Conservation (phyloP, 2,797 vertebrate species). For the Pseudochromis fuscus region DNA sequence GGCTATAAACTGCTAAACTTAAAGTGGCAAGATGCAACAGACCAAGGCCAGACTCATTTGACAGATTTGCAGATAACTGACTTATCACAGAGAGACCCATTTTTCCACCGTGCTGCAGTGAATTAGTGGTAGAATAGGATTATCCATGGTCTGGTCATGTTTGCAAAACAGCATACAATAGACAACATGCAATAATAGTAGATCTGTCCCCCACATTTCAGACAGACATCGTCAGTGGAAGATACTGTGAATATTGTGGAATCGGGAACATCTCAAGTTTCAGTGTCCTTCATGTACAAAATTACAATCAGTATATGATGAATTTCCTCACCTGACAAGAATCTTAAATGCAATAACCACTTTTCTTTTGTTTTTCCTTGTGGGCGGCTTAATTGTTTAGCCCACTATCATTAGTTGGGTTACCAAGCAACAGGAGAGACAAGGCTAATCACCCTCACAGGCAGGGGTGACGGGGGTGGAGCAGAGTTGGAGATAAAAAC, state of each 20-base stretch:
- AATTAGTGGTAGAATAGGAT: conserved; percentile 18
- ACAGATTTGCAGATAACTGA: conserved; percentile 20
- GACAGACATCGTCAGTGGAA: neutral
- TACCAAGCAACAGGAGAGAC: conserved; percentile 55
- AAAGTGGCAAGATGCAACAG: conserved; percentile 10
- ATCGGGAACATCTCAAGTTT: neutral
- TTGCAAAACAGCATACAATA: neutral
- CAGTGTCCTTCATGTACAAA: neutral
- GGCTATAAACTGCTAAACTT: neutral
- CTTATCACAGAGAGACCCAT: conserved; percentile 30
- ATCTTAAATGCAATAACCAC: neutral
- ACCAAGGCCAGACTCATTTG: conserved; percentile 5
- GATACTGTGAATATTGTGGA: neutral
- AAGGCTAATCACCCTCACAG: conserved; percentile 52
- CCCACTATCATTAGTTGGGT: conserved; percentile 41
- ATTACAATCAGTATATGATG: neutral
- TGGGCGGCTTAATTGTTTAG: conserved; percentile 7
- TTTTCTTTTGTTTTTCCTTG: neutral
- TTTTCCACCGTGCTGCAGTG: conserved; percentile 25
- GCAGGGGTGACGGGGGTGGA: neutral
- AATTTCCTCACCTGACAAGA: neutral
- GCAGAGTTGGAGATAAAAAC: neutral
- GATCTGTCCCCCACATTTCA: neutral
- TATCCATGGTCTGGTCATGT: conserved; percentile 5
- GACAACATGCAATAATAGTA: neutral